phyloP scores from a whole-genome alignment of 2,797 vertebrate species.

The Pyrocephalus nanus region DNA sequence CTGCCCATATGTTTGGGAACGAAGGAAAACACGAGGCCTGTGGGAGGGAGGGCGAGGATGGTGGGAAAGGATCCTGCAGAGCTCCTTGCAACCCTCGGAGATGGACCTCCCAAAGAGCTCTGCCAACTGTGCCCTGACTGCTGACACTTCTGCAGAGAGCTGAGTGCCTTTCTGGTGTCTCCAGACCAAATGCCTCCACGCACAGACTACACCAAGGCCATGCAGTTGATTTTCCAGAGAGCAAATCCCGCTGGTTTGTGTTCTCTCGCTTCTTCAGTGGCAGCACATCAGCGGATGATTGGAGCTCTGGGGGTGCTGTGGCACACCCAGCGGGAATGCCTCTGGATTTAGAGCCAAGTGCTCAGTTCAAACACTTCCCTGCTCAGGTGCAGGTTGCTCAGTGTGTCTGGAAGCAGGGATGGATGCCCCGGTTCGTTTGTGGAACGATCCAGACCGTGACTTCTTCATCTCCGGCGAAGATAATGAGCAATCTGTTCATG shows the following conservation, averaged over 20 bases:
- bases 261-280: background rate
- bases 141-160: too few relatives aligned
- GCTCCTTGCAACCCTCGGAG: background rate
- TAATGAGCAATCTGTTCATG: conserved; percentile 2
- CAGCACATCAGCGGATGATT: background rate
- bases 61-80: background rate
- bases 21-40: background rate
- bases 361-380: background rate
- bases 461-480: background rate
- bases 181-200: background rate
- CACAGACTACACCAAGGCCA: background rate
- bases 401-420: background rate
- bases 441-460: background rate
- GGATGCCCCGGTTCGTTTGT: background rate
- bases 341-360: background rate
- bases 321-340: background rate
- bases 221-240: background rate
- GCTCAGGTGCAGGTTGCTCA: background rate
- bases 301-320: background rate
- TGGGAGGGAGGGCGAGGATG: background rate
- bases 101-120: background rate
- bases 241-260: background rate
- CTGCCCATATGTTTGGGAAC: background rate
- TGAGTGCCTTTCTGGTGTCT: too few relatives aligned
- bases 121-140: background rate